Base-by-base conservation (phyloP, 2,888 invertebrate species). In the Seira ritae region DNA sequence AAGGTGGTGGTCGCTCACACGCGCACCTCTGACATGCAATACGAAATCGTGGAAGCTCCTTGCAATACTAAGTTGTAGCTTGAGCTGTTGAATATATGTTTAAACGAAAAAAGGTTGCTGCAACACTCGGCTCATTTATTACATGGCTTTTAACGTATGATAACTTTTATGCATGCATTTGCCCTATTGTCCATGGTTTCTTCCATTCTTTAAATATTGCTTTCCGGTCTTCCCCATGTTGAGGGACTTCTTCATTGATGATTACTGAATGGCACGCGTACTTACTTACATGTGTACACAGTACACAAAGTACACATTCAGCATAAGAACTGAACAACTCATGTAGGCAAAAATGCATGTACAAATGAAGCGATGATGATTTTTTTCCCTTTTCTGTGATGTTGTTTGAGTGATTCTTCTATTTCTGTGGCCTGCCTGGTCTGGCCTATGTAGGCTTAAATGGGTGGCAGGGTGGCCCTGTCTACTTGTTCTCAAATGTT, bases 261-360 rank as follows among this genome's bases (percentile, higher is more conserved):
- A 55, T 55, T 55, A 55, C 55, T 55, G 55, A 55, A 55, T 55
- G 55, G 55, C 55, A 55, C 55, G 17, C 55, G 55, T 55, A n/a
- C 55, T 55, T 55, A 55, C 55, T 55, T 55, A 55, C 55, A 55
- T 31, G 31, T 31, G 31, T 31, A 31, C 31, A 17, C 55, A 55
- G 31, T 31, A 31, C 31, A 17, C 55, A 55, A 55, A 12, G 55
- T 55, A 55, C 55, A 55, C 55, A 55, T 55, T 31, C 31, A 31
- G 31, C 31, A 55, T 3, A 55, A 3, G 31, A 31, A 31, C 31
- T 31, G 55, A 55, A 55, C 55, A 55, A 17, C 55, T 55, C 55
- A 31, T 31, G 31, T 31, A 31, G 31, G 31, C 31, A 55, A 17
- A 55, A 55, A 55, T 55, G 55, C 17, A 55, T 55, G 55, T 55